Percentiles rank a stretch among this genome's conserved stretches.
Evolutionary conservation across 2,888 invertebrate genomes (phyloP).

Genomic region (Itoplectis maculator): DNA sequence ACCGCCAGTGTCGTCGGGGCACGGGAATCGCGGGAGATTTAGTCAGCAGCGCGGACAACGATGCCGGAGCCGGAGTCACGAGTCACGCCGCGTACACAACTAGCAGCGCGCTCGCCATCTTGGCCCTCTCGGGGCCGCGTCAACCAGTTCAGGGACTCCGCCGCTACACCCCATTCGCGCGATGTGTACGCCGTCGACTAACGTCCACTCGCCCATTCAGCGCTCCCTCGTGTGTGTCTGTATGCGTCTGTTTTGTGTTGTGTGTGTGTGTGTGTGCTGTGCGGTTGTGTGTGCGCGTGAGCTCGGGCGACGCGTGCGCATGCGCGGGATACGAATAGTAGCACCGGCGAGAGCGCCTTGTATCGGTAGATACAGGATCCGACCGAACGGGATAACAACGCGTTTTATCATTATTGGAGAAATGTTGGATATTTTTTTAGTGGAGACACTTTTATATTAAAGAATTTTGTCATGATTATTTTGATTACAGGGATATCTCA

Average conservation of each 20-base stretch:
- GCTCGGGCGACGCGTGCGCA: neutral
- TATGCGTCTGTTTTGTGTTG: too few relatives aligned
- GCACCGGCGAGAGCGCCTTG: neutral
- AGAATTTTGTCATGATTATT: neutral
- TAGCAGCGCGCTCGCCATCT: constrained; percentile 81
- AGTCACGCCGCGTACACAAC: constrained; percentile 74
- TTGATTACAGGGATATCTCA: too few relatives aligned
- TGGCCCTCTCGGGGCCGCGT: constrained; percentile 74
- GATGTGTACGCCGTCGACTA: constrained; percentile 31
- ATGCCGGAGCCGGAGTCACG: constrained; percentile 62
- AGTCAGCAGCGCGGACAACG: constrained; percentile 62
- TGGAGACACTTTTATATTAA: too few relatives aligned
- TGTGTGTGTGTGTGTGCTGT: too few relatives aligned
- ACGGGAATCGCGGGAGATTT: too few relatives aligned
- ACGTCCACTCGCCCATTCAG: constrained; percentile 11
- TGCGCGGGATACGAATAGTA: constrained; percentile 12
- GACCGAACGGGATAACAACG: too few relatives aligned
- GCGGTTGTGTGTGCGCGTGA: too few relatives aligned
- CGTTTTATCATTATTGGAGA: too few relatives aligned
- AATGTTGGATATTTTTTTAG: too few relatives aligned
- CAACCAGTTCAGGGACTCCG: constrained; percentile 73
- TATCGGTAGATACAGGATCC: neutral
- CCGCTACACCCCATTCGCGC: constrained; percentile 64
- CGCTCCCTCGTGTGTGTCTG: constrained; percentile 6
- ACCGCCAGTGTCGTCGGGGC: constrained; percentile 49